phyloP scores from a whole-genome alignment of 2,113 vertebrate species.

The Osmerus eperlanus region DNA sequence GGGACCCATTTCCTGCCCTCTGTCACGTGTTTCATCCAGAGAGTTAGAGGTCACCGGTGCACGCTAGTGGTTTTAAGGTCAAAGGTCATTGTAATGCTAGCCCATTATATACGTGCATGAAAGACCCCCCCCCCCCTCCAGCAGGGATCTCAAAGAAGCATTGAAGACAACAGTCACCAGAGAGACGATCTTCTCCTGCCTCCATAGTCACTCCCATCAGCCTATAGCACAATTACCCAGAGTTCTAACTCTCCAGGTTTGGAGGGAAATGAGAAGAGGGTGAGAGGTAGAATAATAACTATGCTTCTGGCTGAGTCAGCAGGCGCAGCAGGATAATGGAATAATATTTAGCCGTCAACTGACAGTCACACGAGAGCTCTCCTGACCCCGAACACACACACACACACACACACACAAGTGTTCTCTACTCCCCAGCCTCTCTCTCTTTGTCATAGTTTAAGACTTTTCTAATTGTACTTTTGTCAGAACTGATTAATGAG shows the following conservation, averaged over 20 bases:
- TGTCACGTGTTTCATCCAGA: constrained; percentile 43
- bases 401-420: constrained; percentile 75
- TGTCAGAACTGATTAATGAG: constrained; percentile 52
- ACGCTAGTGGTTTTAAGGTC: constrained; percentile 38
- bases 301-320: background rate
- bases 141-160: background rate
- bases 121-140: constrained; percentile 10
- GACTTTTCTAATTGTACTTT: constrained; percentile 48
- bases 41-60: constrained; percentile 48
- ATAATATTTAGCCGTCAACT: constrained; percentile 41
- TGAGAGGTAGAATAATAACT: constrained; percentile 44
- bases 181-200: no score
- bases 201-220: constrained; percentile 33
- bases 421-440: constrained; percentile 47
- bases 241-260: constrained; percentile 37
- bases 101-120: constrained; percentile 45
- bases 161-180: constrained; percentile 26
- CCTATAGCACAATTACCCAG: constrained; percentile 33
- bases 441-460: constrained; percentile 12
- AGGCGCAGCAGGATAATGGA: constrained; percentile 39
- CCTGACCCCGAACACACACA: constrained; percentile 59
- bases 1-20: constrained; percentile 14
- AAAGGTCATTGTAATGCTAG: constrained; percentile 53
- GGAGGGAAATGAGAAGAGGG: constrained; percentile 31
- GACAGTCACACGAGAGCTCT: constrained; percentile 52